A percentile compares a stretch with the other conserved stretches of the same genome.
Evolutionary conservation across 2,113 vertebrate genomes (phyloP).

Genomic region (Cynopterus brachyotis): DNA sequence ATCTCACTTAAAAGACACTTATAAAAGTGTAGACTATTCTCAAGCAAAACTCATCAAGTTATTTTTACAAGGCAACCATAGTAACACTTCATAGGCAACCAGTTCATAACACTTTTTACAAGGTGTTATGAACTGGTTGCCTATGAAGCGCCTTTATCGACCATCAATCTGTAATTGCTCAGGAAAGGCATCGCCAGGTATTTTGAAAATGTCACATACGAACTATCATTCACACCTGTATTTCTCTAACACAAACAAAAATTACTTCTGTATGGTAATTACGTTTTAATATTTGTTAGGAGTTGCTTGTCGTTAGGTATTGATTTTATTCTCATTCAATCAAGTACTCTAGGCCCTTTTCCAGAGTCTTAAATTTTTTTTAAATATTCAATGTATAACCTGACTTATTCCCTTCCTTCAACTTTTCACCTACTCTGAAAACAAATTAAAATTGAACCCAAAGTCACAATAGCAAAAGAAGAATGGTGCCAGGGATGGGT

Average conservation of each 20-base stretch:
- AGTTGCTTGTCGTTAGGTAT: not conserved
- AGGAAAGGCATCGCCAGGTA: not conserved
- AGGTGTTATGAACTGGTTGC: not conserved
- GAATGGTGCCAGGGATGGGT: not conserved
- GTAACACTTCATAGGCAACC: too few relatives aligned
- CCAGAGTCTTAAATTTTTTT: not conserved
- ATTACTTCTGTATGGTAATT: not conserved
- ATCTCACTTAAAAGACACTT: not conserved
- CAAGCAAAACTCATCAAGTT: not conserved
- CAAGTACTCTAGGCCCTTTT: not conserved
- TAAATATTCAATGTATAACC: not conserved
- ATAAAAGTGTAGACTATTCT: not conserved
- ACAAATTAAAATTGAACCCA: slow-evolving; percentile 26
- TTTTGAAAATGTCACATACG: not conserved
- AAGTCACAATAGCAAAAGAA: not conserved
- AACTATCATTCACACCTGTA: not conserved
- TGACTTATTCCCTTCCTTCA: not conserved
- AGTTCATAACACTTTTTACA: too few relatives aligned
- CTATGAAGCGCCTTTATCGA: not conserved
- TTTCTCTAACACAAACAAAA: not conserved
- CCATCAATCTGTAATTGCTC: not conserved
- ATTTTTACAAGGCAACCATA: slow-evolving; percentile 5
- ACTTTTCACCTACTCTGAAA: slow-evolving; percentile 31
- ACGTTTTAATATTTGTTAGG: not conserved
- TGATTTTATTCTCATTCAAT: slow-evolving; percentile 32